These are phyloP conservation scores for Calliphora vicina DNA, from an alignment of 1,140 invertebrate genomes.

Conservation along the genomic window DNA sequence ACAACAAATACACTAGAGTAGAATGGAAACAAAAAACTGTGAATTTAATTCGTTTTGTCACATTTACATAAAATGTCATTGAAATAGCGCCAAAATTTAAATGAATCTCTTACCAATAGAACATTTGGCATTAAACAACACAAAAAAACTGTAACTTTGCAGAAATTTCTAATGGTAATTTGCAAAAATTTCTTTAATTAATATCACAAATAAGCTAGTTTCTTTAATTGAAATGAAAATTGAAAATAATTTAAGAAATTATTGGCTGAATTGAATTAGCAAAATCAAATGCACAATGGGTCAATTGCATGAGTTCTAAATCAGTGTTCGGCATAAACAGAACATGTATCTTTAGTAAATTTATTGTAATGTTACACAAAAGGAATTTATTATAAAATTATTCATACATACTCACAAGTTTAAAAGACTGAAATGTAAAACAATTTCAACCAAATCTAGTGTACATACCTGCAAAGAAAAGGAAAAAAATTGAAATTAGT, in stretches of 20 bases:
- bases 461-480: not conserved
- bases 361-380: too few relatives aligned
- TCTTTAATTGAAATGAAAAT: not conserved
- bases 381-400: too few relatives aligned
- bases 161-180: not conserved
- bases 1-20: too few relatives aligned
- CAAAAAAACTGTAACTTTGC: too few relatives aligned
- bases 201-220: not conserved
- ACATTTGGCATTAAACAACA: not conserved
- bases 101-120: not conserved
- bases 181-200: not conserved
- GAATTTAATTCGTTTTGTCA: not conserved
- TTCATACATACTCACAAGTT: not conserved
- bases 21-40: too few relatives aligned
- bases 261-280: too few relatives aligned
- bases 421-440: not conserved
- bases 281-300: too few relatives aligned
- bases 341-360: too few relatives aligned
- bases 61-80: not conserved
- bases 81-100: not conserved
- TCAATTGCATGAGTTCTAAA: too few relatives aligned
- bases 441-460: not conserved
- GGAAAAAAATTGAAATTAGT: too few relatives aligned
- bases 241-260: too few relatives aligned
- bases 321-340: too few relatives aligned